phyloP scores from a whole-genome alignment of 2,113 vertebrate species.

The Actenoides hombroni region DNA sequence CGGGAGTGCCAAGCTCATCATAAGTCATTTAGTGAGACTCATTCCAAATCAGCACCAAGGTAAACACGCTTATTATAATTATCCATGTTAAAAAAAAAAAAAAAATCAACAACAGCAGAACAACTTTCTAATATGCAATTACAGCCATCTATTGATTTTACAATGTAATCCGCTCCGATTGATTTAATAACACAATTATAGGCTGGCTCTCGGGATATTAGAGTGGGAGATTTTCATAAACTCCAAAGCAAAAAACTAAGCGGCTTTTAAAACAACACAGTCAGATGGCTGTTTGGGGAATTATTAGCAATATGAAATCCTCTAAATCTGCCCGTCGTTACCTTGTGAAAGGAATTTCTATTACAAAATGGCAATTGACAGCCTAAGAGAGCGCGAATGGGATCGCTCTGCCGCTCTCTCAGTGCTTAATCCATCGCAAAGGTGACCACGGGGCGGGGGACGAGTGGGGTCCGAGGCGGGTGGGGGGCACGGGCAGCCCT shows the following conservation, averaged over 20 bases:
- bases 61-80: conserved; percentile 94
- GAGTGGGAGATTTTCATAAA: conserved; percentile 89
- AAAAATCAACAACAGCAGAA: conserved; percentile 75
- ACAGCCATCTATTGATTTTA: conserved; percentile 90
- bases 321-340: conserved; percentile 77
- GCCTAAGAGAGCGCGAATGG: not conserved
- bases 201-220: conserved; percentile 85
- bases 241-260: conserved; percentile 81
- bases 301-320: conserved; percentile 72
- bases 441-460: not conserved
- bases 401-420: conserved; percentile 19
- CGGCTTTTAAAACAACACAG: conserved; percentile 72
- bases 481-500: not conserved
- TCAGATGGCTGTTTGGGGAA: conserved; percentile 72
- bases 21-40: conserved; percentile 72
- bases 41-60: conserved; percentile 88
- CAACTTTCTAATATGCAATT: conserved; percentile 95
- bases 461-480: fast-evolving
- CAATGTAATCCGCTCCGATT: conserved; percentile 86
- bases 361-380: conserved; percentile 57
- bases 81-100: conserved; percentile 87
- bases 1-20: not conserved
- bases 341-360: conserved; percentile 72
- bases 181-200: conserved; percentile 93
- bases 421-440: not conserved